These are phyloP conservation scores for Ammospiza nelsoni DNA, from an alignment of 2,113 vertebrate species.

Conservation along the genomic window DNA sequence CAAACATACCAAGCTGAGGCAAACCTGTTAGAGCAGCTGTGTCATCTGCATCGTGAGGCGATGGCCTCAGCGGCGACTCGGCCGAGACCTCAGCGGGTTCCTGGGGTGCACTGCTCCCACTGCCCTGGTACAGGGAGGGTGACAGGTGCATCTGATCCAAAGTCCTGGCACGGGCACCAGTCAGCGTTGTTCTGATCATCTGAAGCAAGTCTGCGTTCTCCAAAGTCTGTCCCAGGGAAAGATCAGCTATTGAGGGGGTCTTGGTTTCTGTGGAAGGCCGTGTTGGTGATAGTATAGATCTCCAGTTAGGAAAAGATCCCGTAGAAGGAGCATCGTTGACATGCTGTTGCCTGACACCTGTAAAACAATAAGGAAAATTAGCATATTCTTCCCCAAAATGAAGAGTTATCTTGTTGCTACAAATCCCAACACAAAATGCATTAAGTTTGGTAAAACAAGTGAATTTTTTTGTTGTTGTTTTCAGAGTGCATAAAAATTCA, in stretches of 20 bases:
- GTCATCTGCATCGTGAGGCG: constrained; percentile 65
- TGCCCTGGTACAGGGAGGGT: constrained; percentile 76
- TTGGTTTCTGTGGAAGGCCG: constrained; percentile 74
- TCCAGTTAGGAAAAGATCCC: constrained; percentile 67
- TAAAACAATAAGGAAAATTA: constrained; percentile 25
- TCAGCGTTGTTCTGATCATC: constrained; percentile 61
- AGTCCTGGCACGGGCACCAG: constrained; percentile 71
- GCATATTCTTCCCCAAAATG: background rate
- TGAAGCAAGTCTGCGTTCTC: constrained; percentile 71
- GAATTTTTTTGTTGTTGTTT: background rate
- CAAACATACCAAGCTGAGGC: constrained; percentile 74
- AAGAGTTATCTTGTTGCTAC: background rate
- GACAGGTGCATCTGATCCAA: constrained; percentile 74
- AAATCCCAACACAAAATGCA: background rate
- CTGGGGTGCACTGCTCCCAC: constrained; percentile 76
- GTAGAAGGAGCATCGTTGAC: constrained; percentile 53
- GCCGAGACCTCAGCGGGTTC: constrained; percentile 77
- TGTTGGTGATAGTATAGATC: constrained; percentile 75
- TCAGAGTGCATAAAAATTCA: background rate
- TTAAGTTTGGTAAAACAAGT: background rate
- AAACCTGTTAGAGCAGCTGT: constrained; percentile 84
- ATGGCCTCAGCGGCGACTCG: constrained; percentile 65
- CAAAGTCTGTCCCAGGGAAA: constrained; percentile 54
- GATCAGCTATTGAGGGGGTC: constrained; percentile 63
- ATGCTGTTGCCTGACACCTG: constrained; percentile 63